These are phyloP conservation scores for Luscinia megarhynchos DNA, from an alignment of 2,797 vertebrate genomes.

Conservation along the genomic window DNA sequence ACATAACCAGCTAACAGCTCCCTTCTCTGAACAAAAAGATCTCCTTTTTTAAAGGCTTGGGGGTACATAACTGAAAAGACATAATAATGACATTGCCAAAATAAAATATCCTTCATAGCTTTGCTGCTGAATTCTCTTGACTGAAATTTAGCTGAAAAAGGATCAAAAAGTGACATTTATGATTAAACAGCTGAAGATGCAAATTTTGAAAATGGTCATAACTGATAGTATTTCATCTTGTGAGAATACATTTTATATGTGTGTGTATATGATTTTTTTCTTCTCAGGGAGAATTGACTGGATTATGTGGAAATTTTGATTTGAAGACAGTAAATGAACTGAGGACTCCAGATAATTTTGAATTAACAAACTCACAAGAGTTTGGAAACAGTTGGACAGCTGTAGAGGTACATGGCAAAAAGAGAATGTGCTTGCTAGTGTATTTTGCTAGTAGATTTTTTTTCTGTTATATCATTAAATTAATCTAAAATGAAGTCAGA, in stretches of 20 bases:
- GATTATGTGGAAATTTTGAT: constrained; percentile 97
- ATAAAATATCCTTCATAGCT: neutral
- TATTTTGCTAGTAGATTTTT: neutral
- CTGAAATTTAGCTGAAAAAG: neutral
- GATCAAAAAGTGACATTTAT: neutral
- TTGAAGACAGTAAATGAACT: constrained; percentile 95
- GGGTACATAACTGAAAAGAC: neutral
- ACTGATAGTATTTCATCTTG: neutral
- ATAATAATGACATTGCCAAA: neutral
- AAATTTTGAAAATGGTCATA: neutral
- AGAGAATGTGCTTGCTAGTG: neutral
- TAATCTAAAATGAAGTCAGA: neutral
- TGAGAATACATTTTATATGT: accelerated
- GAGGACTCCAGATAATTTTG: constrained; percentile 93
- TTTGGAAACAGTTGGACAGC: constrained; percentile 95
- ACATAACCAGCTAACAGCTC: neutral
- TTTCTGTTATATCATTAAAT: neutral
- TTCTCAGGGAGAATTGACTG: constrained; percentile 85
- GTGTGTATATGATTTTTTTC: neutral
- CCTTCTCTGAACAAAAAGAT: neutral
- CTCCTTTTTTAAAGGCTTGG: neutral
- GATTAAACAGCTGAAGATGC: neutral
- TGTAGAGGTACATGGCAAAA: constrained; percentile 79
- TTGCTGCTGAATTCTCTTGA: neutral
- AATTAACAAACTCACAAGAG: constrained; percentile 90